A percentile compares a stretch with the other conserved stretches of the same genome.
Conservation (phyloP, 2,113 vertebrate species). For the Osmerus mordax region DNA sequence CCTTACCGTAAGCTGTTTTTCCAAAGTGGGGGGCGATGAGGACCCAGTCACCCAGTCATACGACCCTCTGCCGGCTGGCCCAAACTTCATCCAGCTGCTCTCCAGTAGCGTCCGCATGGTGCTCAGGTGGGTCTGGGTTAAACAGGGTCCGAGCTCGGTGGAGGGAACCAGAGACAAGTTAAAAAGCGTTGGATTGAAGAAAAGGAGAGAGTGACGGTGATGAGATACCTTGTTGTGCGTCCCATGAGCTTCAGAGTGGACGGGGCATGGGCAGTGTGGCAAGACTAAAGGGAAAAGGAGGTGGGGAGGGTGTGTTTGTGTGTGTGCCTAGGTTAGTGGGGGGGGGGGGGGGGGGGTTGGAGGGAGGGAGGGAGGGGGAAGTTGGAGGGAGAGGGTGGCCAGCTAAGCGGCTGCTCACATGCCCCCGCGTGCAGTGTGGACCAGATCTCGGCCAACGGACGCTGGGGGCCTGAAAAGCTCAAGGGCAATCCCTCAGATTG, state of each 20-base stretch:
- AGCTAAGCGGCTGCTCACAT: constrained; percentile 61
- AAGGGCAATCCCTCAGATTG: constrained; percentile 62
- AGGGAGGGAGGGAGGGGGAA: constrained; percentile 20
- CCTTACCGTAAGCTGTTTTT: constrained; percentile 83
- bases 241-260: constrained; percentile 16
- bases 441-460: constrained; percentile 50
- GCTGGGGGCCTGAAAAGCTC: constrained; percentile 33
- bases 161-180: not conserved
- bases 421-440: constrained; percentile 44
- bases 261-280: not conserved
- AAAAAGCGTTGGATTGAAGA: constrained; percentile 2
- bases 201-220: not conserved
- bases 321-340: not conserved
- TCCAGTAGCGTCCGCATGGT: constrained; percentile 78
- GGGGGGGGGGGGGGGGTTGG: not conserved
- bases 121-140: not conserved
- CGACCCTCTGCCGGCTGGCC: constrained; percentile 80
- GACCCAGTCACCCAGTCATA: constrained; percentile 85
- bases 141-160: not conserved
- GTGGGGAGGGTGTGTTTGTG: not conserved
- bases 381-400: not conserved
- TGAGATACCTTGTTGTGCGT: constrained; percentile 10
- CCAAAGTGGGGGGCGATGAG: constrained; percentile 62
- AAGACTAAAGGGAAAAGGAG: not conserved
- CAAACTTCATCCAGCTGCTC: constrained; percentile 87